These are phyloP conservation scores for Dermatophagoides farinae DNA, from an alignment of 1,140 invertebrate genomes.

Conservation along the genomic window DNA sequence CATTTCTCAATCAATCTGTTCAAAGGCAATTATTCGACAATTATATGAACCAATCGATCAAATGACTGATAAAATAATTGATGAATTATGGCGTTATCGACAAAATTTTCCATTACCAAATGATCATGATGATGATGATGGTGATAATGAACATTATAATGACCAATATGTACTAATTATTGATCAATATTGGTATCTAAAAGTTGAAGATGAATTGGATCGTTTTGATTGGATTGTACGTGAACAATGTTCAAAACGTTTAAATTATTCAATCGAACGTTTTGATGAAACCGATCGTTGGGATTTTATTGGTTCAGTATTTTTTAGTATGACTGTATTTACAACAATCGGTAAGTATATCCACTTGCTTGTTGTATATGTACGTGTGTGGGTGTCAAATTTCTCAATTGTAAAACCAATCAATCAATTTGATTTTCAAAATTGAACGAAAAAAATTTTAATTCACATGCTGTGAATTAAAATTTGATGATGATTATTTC, in stretches of 20 bases:
- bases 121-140: background rate
- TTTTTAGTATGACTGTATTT: conserved; percentile 73
- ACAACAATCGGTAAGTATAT: conserved; percentile 49
- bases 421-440: background rate
- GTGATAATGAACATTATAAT: background rate
- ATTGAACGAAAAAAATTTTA: background rate
- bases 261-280: conserved; percentile 51
- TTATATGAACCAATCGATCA: background rate
- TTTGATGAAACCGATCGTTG: conserved; percentile 60
- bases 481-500: too few relatives aligned
- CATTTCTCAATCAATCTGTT: background rate
- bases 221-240: conserved; percentile 69
- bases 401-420: background rate
- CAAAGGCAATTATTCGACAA: background rate
- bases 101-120: background rate
- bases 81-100: background rate
- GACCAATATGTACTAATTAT: background rate
- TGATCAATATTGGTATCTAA: background rate
- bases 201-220: conserved; percentile 46
- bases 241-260: conserved; percentile 48
- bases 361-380: background rate
- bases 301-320: conserved; percentile 75
- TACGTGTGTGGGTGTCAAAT: background rate
- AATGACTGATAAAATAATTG: background rate
- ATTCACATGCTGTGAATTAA: background rate